Conservation (phyloP, 2,797 vertebrate species). For the Iguana delicatissima region DNA sequence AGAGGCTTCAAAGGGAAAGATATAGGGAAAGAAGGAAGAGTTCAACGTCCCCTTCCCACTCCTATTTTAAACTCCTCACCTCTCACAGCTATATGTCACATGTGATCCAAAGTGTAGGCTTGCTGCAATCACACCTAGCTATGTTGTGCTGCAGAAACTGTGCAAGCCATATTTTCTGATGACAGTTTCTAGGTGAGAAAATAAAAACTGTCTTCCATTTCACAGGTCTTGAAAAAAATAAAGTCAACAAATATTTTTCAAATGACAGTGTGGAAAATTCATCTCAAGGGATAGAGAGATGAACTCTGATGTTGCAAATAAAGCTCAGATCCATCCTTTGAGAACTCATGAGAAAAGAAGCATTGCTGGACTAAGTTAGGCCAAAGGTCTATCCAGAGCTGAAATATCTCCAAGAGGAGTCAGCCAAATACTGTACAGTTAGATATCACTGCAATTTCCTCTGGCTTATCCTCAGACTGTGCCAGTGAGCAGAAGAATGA, state of each 20-base stretch:
- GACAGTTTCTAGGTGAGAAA: not conserved
- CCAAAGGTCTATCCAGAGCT: not conserved
- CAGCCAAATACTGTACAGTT: not conserved
- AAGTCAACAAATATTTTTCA: conserved; percentile 47
- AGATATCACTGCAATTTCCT: not conserved
- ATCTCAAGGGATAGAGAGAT: conserved; percentile 13
- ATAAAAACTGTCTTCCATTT: conserved; percentile 22
- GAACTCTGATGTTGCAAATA: conserved; percentile 4
- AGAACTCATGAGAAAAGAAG: not conserved
- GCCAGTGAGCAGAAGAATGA: not conserved
- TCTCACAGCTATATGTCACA: not conserved
- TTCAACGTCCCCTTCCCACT: not conserved
- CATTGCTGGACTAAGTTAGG: conserved; percentile 3
- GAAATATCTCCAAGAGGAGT: not conserved
- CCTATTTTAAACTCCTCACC: not conserved
- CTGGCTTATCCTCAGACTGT: not conserved
- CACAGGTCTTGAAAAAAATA: not conserved
- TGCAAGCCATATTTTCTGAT: not conserved
- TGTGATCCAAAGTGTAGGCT: too few relatives aligned
- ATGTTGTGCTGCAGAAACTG: not conserved
- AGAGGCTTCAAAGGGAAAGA: not conserved
- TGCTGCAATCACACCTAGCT: not conserved
- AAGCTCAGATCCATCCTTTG: not conserved
- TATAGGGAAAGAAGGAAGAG: not conserved
- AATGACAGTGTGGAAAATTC: conserved; percentile 30